phyloP scores from a whole-genome alignment of 2,888 invertebrate genomes.

The Scaptomyza parva region DNA sequence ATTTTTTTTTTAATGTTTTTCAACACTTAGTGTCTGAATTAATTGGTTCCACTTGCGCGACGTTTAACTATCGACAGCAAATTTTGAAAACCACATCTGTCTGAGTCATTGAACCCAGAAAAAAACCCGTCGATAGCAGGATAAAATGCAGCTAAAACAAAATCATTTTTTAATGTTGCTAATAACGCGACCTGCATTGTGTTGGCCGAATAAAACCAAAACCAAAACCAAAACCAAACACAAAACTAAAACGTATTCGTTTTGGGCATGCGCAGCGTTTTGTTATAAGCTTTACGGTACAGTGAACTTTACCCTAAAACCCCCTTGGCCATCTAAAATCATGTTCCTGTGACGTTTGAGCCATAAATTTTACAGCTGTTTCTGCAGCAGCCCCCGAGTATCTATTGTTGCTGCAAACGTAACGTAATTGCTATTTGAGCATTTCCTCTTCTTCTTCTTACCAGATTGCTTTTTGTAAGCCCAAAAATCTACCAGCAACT shows the following conservation, averaged over 20 bases:
- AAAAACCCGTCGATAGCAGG: slow-evolving; percentile 12
- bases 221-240: slow-evolving; percentile 12
- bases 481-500: slow-evolving; percentile 27
- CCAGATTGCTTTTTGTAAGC: slow-evolving; percentile 16
- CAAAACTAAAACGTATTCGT: slow-evolving; percentile 45
- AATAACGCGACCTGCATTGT: slow-evolving; percentile 21
- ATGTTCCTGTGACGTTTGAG: slow-evolving; percentile 76
- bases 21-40: slow-evolving; percentile 46
- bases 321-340: slow-evolving; percentile 41
- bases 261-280: slow-evolving; percentile 74
- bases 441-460: slow-evolving; percentile 42
- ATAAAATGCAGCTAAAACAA: slow-evolving; percentile 14
- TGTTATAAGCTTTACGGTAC: slow-evolving; percentile 72
- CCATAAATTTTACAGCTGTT: slow-evolving; percentile 75
- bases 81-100: slow-evolving; percentile 38
- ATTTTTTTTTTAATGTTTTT: slow-evolving; percentile 4
- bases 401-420: slow-evolving; percentile 72
- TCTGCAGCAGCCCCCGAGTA: slow-evolving; percentile 21
- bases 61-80: slow-evolving; percentile 58
- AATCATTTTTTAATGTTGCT: slow-evolving; percentile 5
- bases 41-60: slow-evolving; percentile 75
- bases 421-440: slow-evolving; percentile 70
- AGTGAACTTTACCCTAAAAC: slow-evolving; percentile 63
- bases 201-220: slow-evolving; percentile 10
- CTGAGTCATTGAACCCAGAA: slow-evolving; percentile 60